Base-by-base conservation (phyloP, 2,113 vertebrate genomes). In the Psittacara wagleri region DNA sequence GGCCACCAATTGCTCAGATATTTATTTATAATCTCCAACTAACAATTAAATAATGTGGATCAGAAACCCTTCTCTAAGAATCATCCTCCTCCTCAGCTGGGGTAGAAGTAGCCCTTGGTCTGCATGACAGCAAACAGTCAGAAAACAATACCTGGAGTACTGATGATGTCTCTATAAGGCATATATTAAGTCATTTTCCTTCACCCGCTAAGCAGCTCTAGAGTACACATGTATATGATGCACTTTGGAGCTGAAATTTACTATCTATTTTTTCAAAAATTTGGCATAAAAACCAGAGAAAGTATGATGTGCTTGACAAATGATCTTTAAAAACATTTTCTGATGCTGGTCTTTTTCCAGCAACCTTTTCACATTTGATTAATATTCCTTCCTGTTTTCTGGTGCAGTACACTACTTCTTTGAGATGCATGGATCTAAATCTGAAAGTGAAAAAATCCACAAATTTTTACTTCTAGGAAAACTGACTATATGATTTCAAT, bases 351-450 rank as follows among this genome's bases (percentile, higher is more conserved):
- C 14, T 87, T 63, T 93, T 94, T 90, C 86, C 55, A 90, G 63
- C 67, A 96, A 92, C 64, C 72, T 95, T 97, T 97, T 96, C 84
- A 93, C 23, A 79, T 96, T 92, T 94, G 90, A 97, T 95, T 96
- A 95, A 96, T 96, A 93, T 73, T 83, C 85, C 46, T 96, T 89
- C 52, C 76, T 92, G 54, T 85, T 97, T 95, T 83, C 67, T 96
- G 46, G 18, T 95, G 96, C 70, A 96, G 80, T 92, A 84, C 14
- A 31, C 66, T 94, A 8, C 54, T 95, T 95, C 67, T 68, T 91
- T 88, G 33, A 90, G 29, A 28, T 79, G 43, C 24, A 48, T 5
- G 33, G 46, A 43, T 95, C 49, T 92, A 80, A 95, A 91, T 29
- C 22, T 22, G 33, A 72, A 83, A 92, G 48, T 25, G 9, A 46